Conservation (phyloP, 2,888 invertebrate genomes). For the Helicoverpa assulta region DNA sequence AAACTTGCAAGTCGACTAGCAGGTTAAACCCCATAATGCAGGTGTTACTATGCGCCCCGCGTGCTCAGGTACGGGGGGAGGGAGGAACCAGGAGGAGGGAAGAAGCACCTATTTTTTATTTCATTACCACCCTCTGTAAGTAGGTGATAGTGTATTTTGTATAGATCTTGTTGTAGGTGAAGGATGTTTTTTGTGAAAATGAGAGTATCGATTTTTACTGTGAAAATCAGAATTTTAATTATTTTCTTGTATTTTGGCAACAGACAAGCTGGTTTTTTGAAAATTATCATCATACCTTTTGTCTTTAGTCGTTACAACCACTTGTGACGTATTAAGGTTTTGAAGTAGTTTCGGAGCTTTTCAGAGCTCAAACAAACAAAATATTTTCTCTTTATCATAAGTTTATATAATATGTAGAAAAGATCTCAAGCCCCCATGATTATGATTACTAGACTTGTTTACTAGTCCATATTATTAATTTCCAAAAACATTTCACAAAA, state of each 20-base stretch:
- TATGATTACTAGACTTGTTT: no score
- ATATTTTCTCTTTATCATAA: no score
- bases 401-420: no score
- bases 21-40: slow-evolving; percentile 52
- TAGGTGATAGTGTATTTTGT: slow-evolving; percentile 64
- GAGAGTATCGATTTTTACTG: neutral
- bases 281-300: no score
- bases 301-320: no score
- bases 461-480: neutral
- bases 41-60: slow-evolving; percentile 67
- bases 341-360: no score
- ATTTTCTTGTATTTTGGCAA: neutral
- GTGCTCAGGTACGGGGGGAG: slow-evolving; percentile 62
- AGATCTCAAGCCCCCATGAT: no score
- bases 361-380: no score
- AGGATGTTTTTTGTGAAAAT: neutral
- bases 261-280: no score
- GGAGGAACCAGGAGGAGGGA: slow-evolving; percentile 35
- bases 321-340: no score
- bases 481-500: slow-evolving; percentile 20
- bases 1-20: slow-evolving; percentile 12
- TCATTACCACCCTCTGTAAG: slow-evolving; percentile 69
- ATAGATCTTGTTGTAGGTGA: slow-evolving; percentile 4
- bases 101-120: slow-evolving; percentile 68
- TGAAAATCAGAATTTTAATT: neutral